Evolutionary conservation across 1,140 invertebrate species (phyloP).

Genomic region (Lucilia sericata): DNA sequence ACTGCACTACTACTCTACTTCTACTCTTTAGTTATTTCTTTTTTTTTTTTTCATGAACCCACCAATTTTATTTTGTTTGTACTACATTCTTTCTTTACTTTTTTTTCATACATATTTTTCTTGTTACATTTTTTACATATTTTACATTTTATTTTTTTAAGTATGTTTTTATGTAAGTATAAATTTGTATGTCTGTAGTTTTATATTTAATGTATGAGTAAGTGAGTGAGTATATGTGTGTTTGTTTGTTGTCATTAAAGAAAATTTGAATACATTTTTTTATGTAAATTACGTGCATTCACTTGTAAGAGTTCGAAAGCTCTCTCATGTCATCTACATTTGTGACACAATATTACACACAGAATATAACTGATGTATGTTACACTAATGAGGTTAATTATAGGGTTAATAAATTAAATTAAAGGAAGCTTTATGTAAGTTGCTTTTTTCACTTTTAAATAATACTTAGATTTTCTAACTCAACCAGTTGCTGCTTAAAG

Average conservation of each 20-base stretch:
- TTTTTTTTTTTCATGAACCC: not conserved
- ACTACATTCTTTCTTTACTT: not conserved
- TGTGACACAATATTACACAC: not conserved
- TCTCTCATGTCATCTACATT: conserved; percentile 7
- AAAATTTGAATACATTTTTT: conserved; percentile 10
- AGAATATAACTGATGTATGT: not conserved
- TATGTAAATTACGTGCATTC: conserved; percentile 8
- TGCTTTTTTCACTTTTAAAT: too few species aligned
- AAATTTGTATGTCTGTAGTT: not conserved
- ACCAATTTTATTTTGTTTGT: not conserved
- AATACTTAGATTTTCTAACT: too few species aligned
- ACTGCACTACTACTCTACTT: not conserved
- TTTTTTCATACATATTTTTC: not conserved
- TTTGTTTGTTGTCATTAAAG: not conserved
- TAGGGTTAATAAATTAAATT: too few species aligned
- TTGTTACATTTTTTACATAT: not conserved
- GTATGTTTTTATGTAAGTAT: not conserved
- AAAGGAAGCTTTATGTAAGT: too few species aligned
- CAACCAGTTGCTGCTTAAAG: too few species aligned
- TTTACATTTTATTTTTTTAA: not conserved
- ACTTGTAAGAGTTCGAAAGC: conserved; percentile 19
- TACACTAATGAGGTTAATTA: not conserved
- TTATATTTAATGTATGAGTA: not conserved
- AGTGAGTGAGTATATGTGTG: not conserved
- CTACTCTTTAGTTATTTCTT: not conserved